Evolutionary conservation across 2,797 vertebrate genomes (phyloP).

Genomic region (Xerus rutilus): DNA sequence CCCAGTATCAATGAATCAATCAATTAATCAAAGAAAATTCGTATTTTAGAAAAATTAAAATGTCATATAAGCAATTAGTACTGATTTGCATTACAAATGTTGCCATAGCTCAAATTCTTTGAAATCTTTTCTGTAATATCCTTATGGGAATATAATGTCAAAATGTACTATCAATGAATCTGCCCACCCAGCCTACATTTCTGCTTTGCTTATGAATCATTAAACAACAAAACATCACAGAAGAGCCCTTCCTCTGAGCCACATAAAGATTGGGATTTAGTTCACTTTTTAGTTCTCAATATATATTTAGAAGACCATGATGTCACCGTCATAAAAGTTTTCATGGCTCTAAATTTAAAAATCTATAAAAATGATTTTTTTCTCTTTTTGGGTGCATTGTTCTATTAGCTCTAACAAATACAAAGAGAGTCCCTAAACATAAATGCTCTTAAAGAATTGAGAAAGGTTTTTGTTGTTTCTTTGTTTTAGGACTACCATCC

Average conservation of each 20-base stretch:
- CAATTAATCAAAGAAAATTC: neutral
- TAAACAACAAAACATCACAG: neutral
- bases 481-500: neutral
- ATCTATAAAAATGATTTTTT: neutral
- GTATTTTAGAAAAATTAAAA: conserved; percentile 67
- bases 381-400: conserved; percentile 52
- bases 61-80: conserved; percentile 13
- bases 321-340: neutral
- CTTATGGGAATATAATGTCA: conserved; percentile 27
- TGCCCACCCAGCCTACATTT: neutral
- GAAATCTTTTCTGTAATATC: conserved; percentile 59
- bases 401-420: conserved; percentile 28
- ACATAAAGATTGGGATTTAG: conserved; percentile 20
- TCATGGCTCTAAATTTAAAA: conserved; percentile 10
- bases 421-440: neutral
- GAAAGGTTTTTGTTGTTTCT: conserved; percentile 7
- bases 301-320: neutral
- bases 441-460: conserved; percentile 55
- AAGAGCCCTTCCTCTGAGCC: neutral
- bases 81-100: conserved; percentile 33
- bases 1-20: too few relatives aligned
- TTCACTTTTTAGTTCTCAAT: conserved; percentile 44
- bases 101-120: conserved; percentile 53
- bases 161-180: conserved; percentile 47
- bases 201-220: conserved; percentile 4